A percentile compares a stretch with the other conserved stretches of the same genome.
These are phyloP conservation scores for Drosophila tristis DNA, from an alignment of 1,140 invertebrate genomes.

Conservation along the genomic window DNA sequence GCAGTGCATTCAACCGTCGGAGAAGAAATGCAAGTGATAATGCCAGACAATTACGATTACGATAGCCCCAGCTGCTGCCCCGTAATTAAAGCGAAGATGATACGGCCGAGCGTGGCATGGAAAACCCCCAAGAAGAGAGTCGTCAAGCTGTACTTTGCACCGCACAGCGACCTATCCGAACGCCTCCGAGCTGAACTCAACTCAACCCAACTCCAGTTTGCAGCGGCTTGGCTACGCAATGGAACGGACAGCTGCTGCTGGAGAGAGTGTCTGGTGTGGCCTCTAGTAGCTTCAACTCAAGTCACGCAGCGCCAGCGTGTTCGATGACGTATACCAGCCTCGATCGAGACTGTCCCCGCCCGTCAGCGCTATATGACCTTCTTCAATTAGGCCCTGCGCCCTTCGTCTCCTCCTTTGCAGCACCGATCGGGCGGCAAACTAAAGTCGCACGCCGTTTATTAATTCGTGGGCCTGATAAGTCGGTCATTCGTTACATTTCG, in stretches of 20 bases:
- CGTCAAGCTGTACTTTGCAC: constrained; percentile 66
- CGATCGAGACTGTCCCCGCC: background rate
- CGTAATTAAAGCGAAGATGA: constrained; percentile 59
- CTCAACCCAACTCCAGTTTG: constrained; percentile 30
- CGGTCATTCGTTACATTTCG: constrained; percentile 34
- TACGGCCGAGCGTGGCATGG: constrained; percentile 51
- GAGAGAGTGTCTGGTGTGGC: constrained; percentile 30
- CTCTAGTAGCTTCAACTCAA: constrained; percentile 12
- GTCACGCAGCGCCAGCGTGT: constrained; percentile 60
- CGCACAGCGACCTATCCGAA: constrained; percentile 8
- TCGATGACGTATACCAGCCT: constrained; percentile 53
- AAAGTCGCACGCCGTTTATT: constrained; percentile 40
- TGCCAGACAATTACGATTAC: constrained; percentile 34
- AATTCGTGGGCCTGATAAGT: constrained; percentile 50
- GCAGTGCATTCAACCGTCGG: constrained; percentile 69
- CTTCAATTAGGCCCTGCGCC: constrained; percentile 22
- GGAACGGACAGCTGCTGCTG: background rate
- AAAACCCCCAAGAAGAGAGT: constrained; percentile 66
- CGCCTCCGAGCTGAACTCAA: constrained; percentile 8
- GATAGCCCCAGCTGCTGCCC: constrained; percentile 49
- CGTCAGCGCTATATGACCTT: constrained; percentile 35
- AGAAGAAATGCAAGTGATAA: constrained; percentile 56
- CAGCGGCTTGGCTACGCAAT: constrained; percentile 3
- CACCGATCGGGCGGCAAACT: background rate
- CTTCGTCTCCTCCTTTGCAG: background rate